Evolutionary conservation across 2,888 invertebrate species (phyloP).

Genomic region (Phortica okadai): DNA sequence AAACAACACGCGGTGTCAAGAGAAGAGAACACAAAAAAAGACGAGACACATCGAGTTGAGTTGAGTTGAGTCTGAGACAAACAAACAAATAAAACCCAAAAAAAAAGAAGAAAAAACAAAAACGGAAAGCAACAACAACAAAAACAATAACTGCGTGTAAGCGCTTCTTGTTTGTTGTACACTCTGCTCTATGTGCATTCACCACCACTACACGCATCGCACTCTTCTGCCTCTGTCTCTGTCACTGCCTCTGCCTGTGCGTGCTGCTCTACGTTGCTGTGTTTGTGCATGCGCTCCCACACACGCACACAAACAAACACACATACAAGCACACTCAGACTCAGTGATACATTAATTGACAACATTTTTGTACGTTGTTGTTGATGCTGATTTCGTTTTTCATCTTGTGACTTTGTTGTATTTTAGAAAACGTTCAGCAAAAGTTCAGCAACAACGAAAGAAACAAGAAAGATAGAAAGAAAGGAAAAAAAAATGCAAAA

Average conservation of each 20-base stretch:
- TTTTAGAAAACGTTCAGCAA: too few relatives aligned
- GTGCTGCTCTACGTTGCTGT: not conserved
- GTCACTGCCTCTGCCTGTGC: too few relatives aligned
- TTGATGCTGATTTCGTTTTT: too few relatives aligned
- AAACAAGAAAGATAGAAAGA: not conserved
- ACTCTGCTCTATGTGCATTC: not conserved
- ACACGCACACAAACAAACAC: not conserved
- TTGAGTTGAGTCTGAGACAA: not conserved
- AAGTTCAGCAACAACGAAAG: not conserved
- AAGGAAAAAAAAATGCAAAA: constrained; percentile 2
- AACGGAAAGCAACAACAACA: constrained; percentile 11
- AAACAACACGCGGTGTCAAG: not conserved
- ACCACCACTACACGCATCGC: not conserved
- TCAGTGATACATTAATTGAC: too few relatives aligned
- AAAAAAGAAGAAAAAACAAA: not conserved
- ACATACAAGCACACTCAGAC: too few relatives aligned
- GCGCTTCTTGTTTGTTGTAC: not conserved
- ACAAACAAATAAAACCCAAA: not conserved
- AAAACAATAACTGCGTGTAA: not conserved
- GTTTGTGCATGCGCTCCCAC: constrained; percentile 1
- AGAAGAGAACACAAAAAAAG: not conserved
- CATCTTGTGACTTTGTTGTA: too few relatives aligned
- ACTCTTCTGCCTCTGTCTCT: too few relatives aligned
- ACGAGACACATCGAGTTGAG: too few relatives aligned
- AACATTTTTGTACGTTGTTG: too few relatives aligned